These are phyloP conservation scores for Ceratina calcarata DNA, from an alignment of 1,140 invertebrate genomes.

Conservation along the genomic window DNA sequence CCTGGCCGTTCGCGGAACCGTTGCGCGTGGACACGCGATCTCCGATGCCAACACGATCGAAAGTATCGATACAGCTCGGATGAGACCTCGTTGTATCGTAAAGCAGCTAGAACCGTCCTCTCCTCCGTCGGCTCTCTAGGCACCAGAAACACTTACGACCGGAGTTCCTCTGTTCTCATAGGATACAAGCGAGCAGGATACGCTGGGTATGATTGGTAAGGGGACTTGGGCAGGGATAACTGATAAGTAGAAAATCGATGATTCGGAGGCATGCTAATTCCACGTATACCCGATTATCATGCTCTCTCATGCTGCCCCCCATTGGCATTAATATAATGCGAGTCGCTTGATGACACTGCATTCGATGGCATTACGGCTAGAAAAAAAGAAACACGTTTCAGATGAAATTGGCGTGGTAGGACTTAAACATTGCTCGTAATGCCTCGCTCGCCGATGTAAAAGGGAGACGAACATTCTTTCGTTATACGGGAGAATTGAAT, in stretches of 20 bases:
- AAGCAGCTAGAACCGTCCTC: constrained; percentile 25
- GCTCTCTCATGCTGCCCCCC: constrained; percentile 44
- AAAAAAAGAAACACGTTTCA: not conserved
- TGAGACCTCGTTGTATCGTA: constrained; percentile 8
- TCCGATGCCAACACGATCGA: constrained; percentile 58
- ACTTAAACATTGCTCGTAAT: constrained; percentile 5
- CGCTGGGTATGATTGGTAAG: constrained; percentile 60
- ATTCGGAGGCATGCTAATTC: constrained; percentile 69
- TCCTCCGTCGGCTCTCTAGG: constrained; percentile 41
- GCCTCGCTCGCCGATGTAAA: not conserved
- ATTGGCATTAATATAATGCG: constrained; percentile 65
- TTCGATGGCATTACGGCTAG: constrained; percentile 9
- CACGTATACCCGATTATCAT: constrained; percentile 58
- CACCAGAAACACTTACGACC: constrained; percentile 23
- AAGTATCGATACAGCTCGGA: constrained; percentile 40
- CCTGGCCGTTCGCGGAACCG: constrained; percentile 43
- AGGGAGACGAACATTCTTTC: not conserved
- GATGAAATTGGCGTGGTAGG: constrained; percentile 28
- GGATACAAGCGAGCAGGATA: constrained; percentile 35
- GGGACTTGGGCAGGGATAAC: constrained; percentile 60
- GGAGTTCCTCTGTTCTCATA: constrained; percentile 43
- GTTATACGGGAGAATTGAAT: constrained; percentile 13
- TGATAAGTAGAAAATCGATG: constrained; percentile 70
- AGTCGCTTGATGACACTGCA: constrained; percentile 53
- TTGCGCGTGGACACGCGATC: constrained; percentile 58